A percentile compares a stretch with the other conserved stretches of the same genome.
phyloP scores from a whole-genome alignment of 2,113 vertebrate genomes.

The Galeopterus variegatus region DNA sequence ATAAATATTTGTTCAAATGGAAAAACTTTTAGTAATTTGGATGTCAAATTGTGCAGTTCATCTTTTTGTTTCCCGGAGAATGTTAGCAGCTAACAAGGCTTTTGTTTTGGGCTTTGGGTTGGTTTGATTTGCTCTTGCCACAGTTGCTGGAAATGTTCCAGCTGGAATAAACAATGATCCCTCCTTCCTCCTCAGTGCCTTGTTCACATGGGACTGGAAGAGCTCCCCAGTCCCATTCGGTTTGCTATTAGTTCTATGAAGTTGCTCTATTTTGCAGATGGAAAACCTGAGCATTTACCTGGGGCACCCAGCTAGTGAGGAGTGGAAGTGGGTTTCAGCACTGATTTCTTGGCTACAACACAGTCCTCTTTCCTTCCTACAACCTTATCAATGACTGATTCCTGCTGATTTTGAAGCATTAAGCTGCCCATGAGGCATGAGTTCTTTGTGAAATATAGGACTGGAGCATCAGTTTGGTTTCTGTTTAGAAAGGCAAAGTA shows the following conservation, averaged over 20 bases:
- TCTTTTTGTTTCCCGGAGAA: neutral
- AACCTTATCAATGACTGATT: neutral
- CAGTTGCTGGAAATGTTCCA: neutral
- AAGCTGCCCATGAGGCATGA: neutral
- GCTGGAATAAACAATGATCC: conserved; percentile 17
- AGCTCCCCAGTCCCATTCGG: neutral
- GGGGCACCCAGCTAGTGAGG: neutral
- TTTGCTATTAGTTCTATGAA: neutral
- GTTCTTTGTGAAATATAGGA: neutral
- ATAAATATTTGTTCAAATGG: conserved; percentile 27
- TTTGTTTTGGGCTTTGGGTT: neutral
- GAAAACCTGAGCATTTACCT: neutral
- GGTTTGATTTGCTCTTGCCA: conserved; percentile 16
- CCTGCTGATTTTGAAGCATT: neutral
- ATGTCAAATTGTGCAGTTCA: neutral
- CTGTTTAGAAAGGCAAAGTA: neutral
- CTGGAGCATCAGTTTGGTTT: neutral
- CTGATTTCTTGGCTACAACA: neutral
- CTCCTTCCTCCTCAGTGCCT: neutral
- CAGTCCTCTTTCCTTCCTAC: neutral
- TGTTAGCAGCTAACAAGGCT: neutral
- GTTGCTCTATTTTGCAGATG: neutral
- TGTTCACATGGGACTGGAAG: neutral
- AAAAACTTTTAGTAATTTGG: conserved; percentile 21
- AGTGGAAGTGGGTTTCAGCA: neutral